These are phyloP conservation scores for Eupeodes corollae DNA, from an alignment of 1,140 invertebrate genomes.

Conservation along the genomic window DNA sequence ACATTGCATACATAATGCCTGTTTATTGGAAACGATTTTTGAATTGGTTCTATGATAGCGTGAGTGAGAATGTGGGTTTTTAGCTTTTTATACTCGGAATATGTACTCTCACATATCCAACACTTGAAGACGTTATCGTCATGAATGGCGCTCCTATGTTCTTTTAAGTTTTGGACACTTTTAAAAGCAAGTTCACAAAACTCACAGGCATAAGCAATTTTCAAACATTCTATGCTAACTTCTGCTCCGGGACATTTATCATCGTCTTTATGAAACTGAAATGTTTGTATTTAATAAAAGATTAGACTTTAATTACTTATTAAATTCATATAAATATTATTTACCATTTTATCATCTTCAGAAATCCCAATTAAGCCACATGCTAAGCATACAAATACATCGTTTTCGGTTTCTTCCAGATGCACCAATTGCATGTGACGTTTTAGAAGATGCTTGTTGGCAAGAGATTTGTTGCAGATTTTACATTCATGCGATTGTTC, in stretches of 20 bases:
- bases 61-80: conserved; percentile 15
- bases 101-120: conserved; percentile 18
- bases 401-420: no score
- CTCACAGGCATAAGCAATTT: conserved; percentile 22
- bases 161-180: conserved; percentile 11
- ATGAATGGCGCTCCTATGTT: conserved; percentile 22
- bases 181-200: conserved; percentile 23
- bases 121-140: conserved; percentile 18
- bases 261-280: neutral
- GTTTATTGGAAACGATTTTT: conserved; percentile 14
- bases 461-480: no score
- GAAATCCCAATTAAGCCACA: conserved; percentile 20
- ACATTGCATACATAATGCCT: conserved; percentile 24
- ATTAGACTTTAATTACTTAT: neutral
- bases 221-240: conserved; percentile 11
- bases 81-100: conserved; percentile 20
- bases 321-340: neutral
- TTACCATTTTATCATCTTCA: conserved; percentile 10
- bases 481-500: neutral
- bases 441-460: no score
- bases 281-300: neutral
- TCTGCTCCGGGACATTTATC: conserved; percentile 11
- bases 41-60: conserved; percentile 12
- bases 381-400: conserved; percentile 15
- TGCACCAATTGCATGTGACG: no score